Conservation (phyloP, 2,888 invertebrate genomes). For the Zootermopsis nevadensis region DNA sequence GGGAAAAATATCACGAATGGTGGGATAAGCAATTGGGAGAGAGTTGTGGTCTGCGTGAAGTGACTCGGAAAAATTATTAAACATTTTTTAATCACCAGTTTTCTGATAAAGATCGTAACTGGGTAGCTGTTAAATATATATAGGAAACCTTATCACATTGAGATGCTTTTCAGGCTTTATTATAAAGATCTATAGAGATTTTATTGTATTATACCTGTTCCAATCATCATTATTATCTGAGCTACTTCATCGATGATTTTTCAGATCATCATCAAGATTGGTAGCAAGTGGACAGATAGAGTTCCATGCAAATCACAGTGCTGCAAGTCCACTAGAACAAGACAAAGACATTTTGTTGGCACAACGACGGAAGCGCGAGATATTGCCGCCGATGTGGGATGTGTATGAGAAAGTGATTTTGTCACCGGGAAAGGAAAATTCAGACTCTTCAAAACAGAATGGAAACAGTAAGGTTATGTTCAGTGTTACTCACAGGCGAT, state of each 20-base stretch:
- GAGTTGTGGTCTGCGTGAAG: too few relatives aligned
- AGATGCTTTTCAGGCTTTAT: too few relatives aligned
- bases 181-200: too few relatives aligned
- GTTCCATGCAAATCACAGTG: constrained; percentile 6
- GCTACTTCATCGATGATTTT: not conserved
- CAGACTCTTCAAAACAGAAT: not conserved
- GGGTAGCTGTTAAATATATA: too few relatives aligned
- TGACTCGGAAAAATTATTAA: too few relatives aligned
- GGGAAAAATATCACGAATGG: too few relatives aligned
- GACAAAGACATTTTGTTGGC: constrained; percentile 56
- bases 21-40: too few relatives aligned
- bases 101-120: too few relatives aligned
- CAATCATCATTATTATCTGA: too few relatives aligned
- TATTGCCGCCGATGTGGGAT: constrained; percentile 58
- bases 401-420: constrained; percentile 56
- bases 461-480: constrained; percentile 22
- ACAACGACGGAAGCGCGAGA: constrained; percentile 55
- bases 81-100: too few relatives aligned
- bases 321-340: constrained; percentile 38
- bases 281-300: constrained; percentile 40
- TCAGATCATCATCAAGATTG: constrained; percentile 9
- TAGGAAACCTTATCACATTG: too few relatives aligned
- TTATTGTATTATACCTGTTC: too few relatives aligned
- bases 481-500: constrained; percentile 56
- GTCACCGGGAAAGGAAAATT: constrained; percentile 37